Conservation (phyloP, 2,888 invertebrate genomes). For the Athripsodes cinereus region DNA sequence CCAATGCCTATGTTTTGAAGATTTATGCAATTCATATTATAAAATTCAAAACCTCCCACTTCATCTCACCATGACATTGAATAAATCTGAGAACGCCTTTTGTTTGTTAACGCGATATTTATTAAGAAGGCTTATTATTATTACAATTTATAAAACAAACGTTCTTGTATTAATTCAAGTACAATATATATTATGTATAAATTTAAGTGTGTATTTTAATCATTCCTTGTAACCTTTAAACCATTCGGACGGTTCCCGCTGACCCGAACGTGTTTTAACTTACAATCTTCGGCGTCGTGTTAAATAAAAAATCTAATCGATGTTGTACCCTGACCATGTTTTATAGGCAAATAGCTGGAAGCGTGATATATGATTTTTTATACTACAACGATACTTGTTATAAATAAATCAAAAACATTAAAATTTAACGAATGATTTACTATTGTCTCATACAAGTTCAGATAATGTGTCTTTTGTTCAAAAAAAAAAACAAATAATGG, state of each 20-base stretch:
- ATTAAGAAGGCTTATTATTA: neutral
- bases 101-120: conserved; percentile 15
- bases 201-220: neutral
- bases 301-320: neutral
- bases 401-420: neutral
- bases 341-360: neutral
- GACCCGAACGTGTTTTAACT: neutral
- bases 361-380: conserved; percentile 1
- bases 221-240: neutral
- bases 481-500: no score
- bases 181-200: neutral
- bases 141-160: neutral
- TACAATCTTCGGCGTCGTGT: neutral
- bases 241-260: conserved; percentile 1
- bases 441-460: no score
- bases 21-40: neutral
- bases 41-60: neutral
- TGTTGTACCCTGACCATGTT: neutral
- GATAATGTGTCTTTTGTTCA: no score
- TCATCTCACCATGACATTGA: neutral
- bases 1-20: neutral
- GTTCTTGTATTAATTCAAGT: neutral
- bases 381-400: neutral
- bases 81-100: conserved; percentile 11
- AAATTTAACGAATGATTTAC: no score